Evolutionary conservation across 2,113 vertebrate species (phyloP), one percentile per base, ranked within the genome.

Genomic region (Saccopteryx leptura): DNA sequence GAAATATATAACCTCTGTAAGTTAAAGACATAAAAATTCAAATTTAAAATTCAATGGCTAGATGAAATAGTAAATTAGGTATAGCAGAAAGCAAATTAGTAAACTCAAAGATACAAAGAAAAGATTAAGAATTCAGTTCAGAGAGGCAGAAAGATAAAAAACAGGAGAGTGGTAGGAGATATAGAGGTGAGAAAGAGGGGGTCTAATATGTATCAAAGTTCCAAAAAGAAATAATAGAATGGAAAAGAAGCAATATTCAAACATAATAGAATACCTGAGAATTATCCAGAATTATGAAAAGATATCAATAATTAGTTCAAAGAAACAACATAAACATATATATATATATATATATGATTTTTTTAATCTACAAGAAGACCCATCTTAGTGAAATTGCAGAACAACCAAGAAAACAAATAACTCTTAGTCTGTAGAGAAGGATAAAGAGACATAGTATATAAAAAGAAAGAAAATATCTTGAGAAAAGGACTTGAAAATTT

Each of bases 41-140:
- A 61, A 52, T 72, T 56, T 95, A 87, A 87, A 97, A 79, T 3
- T 95, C 31, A 90, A 1, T 74, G n/a, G 21, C 60, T n/a, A 76
- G n/a, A 75, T 80, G 82, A 72, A 87, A 78, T 15, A 50, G n/a
- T 75, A 66, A 33, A 23, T 82, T 90, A 95, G 52, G 19, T 17
- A 61, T 66, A 83, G 31, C 46, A 90, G 83, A 71, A 87, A 86
- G 33, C 54, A 66, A 76, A 79, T 56, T 28, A 17, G 2, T 68
- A 19, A 87, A 86, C 21, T 74, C 28, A 71, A 72, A 69, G 24
- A 46, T 63, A 54, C 17, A 88, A 83, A 46, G n/a, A 33, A 91
- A 87, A 81, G 58, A n/a, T 28, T 12, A 52, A 95, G 79, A 68
- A 50, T 28, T 56, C 46, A 82, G 4, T 26, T 8, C 5, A 31